phyloP scores from a whole-genome alignment of 2,888 invertebrate species.

The Drosophila mimica region DNA sequence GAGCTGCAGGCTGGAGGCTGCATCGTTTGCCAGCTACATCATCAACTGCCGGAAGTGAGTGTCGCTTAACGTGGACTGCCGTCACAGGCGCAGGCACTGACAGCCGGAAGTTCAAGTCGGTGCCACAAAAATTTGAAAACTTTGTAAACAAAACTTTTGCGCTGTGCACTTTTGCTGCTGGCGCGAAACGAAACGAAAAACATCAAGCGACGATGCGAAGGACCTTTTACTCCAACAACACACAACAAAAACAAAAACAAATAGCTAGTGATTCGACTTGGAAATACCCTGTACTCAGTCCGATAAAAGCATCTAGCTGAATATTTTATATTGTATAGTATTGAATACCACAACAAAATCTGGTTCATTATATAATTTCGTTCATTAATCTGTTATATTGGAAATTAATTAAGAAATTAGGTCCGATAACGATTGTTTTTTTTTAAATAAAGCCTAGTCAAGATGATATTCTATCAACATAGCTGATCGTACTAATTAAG shows the following conservation, averaged over 20 bases:
- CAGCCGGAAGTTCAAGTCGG: slow-evolving; percentile 74
- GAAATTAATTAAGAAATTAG: too few species aligned
- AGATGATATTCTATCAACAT: not conserved
- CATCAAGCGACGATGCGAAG: slow-evolving; percentile 65
- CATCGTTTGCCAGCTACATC: slow-evolving; percentile 34
- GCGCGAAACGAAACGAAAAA: slow-evolving; percentile 64
- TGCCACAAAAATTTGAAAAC: slow-evolving; percentile 80
- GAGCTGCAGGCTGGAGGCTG: not conserved
- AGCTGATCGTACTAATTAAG: not conserved
- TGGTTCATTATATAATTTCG: too few species aligned
- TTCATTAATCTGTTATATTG: too few species aligned
- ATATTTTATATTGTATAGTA: too few species aligned
- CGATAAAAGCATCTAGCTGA: not conserved
- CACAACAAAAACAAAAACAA: slow-evolving; percentile 8
- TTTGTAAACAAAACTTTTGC: slow-evolving; percentile 80
- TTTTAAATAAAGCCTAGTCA: too few species aligned
- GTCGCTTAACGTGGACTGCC: slow-evolving; percentile 50
- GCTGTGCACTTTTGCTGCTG: slow-evolving; percentile 75
- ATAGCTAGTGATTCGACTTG: not conserved
- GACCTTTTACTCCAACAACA: slow-evolving; percentile 36
- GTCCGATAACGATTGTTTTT: too few species aligned
- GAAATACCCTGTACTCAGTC: not conserved
- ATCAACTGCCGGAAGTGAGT: slow-evolving; percentile 67
- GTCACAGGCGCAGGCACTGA: slow-evolving; percentile 8
- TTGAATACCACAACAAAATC: too few species aligned